Evolutionary conservation across 2,797 vertebrate species (phyloP), one percentile per base, ranked within the genome.

Genomic region (Eulemur mongoz): DNA sequence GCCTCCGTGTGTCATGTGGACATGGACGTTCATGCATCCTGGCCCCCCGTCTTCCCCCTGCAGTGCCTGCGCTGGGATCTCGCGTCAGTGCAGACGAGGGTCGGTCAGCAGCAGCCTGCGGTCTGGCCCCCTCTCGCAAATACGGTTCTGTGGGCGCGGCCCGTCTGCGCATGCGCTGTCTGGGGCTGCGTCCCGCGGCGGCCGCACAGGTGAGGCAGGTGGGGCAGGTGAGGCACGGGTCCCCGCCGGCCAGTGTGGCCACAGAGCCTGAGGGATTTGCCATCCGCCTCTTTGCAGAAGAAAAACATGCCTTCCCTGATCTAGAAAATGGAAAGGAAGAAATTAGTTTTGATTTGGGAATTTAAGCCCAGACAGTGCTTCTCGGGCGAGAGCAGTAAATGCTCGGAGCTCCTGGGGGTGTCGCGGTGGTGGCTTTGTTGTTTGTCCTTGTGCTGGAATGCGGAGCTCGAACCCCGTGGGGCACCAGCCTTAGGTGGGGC

Each of bases 371-470:
- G 1, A 2, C 9, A 12, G 27, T 2, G 2, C 20, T n/a, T 17
- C 27, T 23, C 4, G 0, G 11, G 30, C 18, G 69, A 15, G 50
- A 2, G 2, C 0, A 1, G 4, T 9, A 5, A 3, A 10, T 3
- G 17, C 20, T 38, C 52, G 4, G 72, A 18, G 14, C 27, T 17
- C 35, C 48, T 32, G 20, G 22, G 38, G 18, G 50, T 32, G 14
- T 25, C 5, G 2, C 13, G 22, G n/a, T 27, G 14, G 38, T 43
- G 7, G 45, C 9, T 50, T n/a, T 17, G 8, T 63, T 0, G 2
- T 57, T 4, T 72, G 20, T 2, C 22, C 57, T 67, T 3, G 35
- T 38, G 20, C n/a, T 15, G 43, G 18, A 35, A 25, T 4, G 0
- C 32, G 1, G 1, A 0, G 13, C 43, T 23, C 5, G 12, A 1